phyloP scores from a whole-genome alignment of 2,113 vertebrate species.

The Phaetusa simplex region DNA sequence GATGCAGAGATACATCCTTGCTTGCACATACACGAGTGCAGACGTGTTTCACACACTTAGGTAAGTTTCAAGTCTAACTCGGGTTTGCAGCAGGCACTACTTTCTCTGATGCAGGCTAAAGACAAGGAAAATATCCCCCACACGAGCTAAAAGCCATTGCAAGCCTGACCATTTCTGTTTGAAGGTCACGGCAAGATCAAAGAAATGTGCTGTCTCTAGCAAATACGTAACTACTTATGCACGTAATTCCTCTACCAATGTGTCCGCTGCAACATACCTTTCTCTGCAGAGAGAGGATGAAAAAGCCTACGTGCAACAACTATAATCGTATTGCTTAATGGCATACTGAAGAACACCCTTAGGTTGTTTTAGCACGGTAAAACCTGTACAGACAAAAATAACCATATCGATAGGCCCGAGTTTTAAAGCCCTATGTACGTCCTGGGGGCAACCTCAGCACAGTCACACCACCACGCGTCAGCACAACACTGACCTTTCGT shows the following conservation, averaged over 20 bases:
- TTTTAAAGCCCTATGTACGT: not conserved
- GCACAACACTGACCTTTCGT: not conserved
- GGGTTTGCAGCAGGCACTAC: not conserved
- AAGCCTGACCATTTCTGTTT: not conserved
- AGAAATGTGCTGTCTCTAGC: not conserved
- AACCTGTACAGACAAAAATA: not conserved
- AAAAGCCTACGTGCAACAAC: not conserved
- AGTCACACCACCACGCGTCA: not conserved
- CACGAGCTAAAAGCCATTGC: not conserved
- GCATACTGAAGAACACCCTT: not conserved
- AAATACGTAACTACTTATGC: not conserved
- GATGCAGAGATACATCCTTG: not conserved
- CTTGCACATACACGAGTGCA: not conserved
- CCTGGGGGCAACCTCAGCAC: not conserved
- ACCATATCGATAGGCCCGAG: not conserved
- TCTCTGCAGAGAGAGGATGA: not conserved
- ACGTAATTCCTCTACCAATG: not conserved
- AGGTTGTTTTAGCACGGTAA: not conserved
- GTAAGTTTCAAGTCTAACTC: not conserved
- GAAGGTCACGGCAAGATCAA: not conserved
- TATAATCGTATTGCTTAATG: not conserved
- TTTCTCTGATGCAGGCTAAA: not conserved
- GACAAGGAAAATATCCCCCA: not conserved
- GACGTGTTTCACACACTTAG: not conserved
- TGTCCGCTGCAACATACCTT: not conserved